Percentiles rank a stretch among this genome's conserved stretches.
These are phyloP conservation scores for Augochlora pura DNA, from an alignment of 1,140 invertebrate species.

Conservation along the genomic window DNA sequence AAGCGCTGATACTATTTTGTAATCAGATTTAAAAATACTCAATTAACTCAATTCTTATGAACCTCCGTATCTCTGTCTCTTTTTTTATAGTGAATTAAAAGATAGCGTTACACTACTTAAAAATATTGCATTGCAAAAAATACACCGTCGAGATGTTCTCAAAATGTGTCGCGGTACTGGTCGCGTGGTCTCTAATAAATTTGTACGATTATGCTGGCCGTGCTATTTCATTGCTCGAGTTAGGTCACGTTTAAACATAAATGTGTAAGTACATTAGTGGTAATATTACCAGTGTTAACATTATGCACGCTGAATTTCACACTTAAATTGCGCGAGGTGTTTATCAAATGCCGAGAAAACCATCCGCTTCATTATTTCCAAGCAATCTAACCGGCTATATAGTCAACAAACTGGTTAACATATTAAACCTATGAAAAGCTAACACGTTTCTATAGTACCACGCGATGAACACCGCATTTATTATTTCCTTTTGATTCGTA, in stretches of 20 bases:
- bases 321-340: not conserved
- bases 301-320: not conserved
- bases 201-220: not conserved
- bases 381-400: not conserved
- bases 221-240: not conserved
- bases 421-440: not conserved
- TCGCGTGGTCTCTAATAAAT: not conserved
- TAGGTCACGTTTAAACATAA: slow-evolving; percentile 3
- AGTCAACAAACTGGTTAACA: not conserved
- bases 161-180: not conserved
- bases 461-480: not conserved
- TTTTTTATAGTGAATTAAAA: no score
- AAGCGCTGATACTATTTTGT: no score
- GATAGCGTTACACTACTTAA: no score
- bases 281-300: not conserved
- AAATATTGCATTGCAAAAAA: no score
- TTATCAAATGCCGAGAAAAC: slow-evolving; percentile 1
- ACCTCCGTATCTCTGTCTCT: no score
- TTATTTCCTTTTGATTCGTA: no score
- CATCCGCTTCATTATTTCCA: not conserved
- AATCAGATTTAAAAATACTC: no score
- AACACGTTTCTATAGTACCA: not conserved
- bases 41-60: no score
- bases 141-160: no score
- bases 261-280: not conserved